Evolutionary conservation across 2,888 invertebrate species (phyloP), one percentile per base, ranked within the genome.

Genomic region (Lypha dubia): DNA sequence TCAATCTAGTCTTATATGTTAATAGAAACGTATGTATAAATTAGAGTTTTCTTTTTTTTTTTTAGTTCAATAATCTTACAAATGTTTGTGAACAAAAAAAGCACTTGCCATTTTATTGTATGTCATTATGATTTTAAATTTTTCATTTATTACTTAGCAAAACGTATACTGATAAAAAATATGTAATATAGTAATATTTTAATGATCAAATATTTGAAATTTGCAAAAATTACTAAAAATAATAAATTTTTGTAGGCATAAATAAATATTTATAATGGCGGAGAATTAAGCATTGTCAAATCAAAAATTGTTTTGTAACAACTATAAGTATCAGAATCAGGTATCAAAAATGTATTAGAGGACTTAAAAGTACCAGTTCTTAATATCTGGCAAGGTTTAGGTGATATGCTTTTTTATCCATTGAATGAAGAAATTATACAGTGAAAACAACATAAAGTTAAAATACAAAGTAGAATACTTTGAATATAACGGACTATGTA

Each of bases 71-170:
- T n/a, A 49, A 15, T 65, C 20, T 38, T 6, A 15, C 4, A 56
- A 4, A 35, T 53, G 13, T 58, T 28, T 76, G 32, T 17, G 0
- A 2, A n/a, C n/a, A n/a, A n/a, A n/a, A n/a, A n/a, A n/a, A 15
- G 22, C 15, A 49, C 22, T 38, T 41, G 13, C 41, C n/a, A 44
- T 8, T 56, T 22, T 24, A 6, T 73, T 44, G 24, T 68, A 20
- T 67, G 74, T 80, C 74, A 74, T 74, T 74, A 74, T 74, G 67
- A 80, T 67, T 60, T 68, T 53, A 46, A 60, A 22, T 28, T 60
- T 80, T 53, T 60, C 32, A 22, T 32, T 56, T 41, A 75, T 65
- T 53, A 32, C 22, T n/a, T 46, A 24, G 35, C n/a, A 73, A 38
- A 51, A 65, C n/a, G 24, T 15, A 5, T 63, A 65, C 13, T 53